These are phyloP conservation scores for Thinocorus orbignyianus DNA, from an alignment of 2,113 vertebrate genomes.

Conservation along the genomic window DNA sequence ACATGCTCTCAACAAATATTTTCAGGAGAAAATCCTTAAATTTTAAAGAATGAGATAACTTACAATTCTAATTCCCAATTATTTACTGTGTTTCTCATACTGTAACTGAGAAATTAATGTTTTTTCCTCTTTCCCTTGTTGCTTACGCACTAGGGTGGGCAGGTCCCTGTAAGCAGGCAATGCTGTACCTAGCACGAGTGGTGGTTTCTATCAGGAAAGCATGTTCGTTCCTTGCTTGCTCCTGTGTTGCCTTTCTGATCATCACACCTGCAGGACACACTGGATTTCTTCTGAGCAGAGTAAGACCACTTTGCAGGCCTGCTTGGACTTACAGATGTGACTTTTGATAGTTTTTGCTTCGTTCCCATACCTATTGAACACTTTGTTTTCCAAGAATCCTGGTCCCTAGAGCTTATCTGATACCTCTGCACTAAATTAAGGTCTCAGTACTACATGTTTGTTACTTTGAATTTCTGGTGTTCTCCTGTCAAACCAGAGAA, in stretches of 20 bases:
- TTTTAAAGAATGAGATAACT: background rate
- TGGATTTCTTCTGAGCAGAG: background rate
- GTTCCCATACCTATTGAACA: background rate
- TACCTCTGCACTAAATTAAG: background rate
- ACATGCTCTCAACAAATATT: background rate
- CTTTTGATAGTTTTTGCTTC: background rate
- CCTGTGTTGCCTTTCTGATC: background rate
- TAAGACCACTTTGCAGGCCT: background rate
- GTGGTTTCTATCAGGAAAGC: background rate
- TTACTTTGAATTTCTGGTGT: background rate
- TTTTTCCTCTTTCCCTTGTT: background rate
- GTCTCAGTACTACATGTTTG: background rate
- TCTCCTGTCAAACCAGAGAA: background rate
- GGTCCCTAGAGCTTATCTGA: background rate
- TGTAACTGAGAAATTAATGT: background rate
- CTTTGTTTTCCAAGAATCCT: background rate
- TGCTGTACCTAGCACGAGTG: accelerated
- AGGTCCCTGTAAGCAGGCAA: background rate
- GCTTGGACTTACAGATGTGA: background rate
- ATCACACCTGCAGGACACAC: accelerated
- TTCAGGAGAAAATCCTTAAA: background rate
- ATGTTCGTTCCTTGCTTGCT: background rate
- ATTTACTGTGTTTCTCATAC: background rate
- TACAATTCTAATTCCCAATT: accelerated
- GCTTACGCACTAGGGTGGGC: background rate